phyloP scores from a whole-genome alignment of 2,797 vertebrate species.

The Sylvia borin region DNA sequence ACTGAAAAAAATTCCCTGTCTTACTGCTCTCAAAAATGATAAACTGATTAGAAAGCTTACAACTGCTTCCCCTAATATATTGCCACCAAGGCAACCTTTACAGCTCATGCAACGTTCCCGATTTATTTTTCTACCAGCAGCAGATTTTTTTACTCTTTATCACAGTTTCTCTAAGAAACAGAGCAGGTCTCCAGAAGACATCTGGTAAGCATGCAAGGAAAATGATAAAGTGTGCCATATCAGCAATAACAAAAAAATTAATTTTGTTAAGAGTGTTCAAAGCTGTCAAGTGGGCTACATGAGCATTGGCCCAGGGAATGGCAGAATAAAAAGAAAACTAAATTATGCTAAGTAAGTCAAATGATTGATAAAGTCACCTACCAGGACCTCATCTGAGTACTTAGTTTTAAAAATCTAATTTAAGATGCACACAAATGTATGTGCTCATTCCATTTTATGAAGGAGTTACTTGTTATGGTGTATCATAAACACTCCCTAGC shows the following conservation, averaged over 20 bases:
- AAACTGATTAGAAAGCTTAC: background rate
- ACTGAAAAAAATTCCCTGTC: background rate
- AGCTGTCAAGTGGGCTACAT: background rate
- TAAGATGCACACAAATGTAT: background rate
- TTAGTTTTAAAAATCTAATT: background rate
- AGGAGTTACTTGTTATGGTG: background rate
- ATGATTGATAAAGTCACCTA: background rate
- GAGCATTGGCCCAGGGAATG: background rate
- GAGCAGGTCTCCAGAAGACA: background rate
- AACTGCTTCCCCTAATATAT: background rate
- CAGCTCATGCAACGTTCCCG: background rate
- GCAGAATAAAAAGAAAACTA: background rate
- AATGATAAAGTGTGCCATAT: background rate
- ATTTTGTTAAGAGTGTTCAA: background rate
- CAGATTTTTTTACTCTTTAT: background rate
- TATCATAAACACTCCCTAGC: background rate
- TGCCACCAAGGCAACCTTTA: background rate
- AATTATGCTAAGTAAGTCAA: background rate
- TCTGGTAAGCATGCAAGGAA: background rate
- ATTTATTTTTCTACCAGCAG: background rate
- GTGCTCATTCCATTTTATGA: background rate
- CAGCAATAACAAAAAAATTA: background rate
- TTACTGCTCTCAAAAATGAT: background rate
- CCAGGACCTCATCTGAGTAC: background rate
- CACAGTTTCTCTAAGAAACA: background rate